Conservation (phyloP, 2,888 invertebrate genomes). For the Habrosyne pyritoides region DNA sequence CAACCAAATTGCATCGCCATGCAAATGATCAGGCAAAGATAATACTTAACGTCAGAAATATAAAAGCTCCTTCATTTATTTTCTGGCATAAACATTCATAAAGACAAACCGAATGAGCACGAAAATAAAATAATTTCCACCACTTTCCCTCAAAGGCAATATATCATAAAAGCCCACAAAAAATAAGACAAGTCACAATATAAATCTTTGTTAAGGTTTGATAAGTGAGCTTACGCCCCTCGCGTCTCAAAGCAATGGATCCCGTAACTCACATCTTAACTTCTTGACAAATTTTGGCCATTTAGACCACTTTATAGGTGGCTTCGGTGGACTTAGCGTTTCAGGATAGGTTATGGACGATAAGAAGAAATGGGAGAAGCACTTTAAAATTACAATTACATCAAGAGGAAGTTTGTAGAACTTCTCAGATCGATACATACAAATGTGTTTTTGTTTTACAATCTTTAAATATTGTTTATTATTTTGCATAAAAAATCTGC, state of each 20-base stretch:
- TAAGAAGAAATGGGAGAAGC: neutral
- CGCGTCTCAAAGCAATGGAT: conserved; percentile 47
- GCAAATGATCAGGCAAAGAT: neutral
- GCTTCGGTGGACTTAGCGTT: conserved; percentile 15
- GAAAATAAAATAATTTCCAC: conserved; percentile 2
- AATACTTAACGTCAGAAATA: neutral
- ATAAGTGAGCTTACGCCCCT: conserved; percentile 56
- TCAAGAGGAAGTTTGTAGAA: neutral
- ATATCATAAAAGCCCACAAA: conserved; percentile 20
- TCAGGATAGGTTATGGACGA: conserved; percentile 1
- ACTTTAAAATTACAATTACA: neutral
- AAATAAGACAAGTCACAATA: conserved; percentile 46
- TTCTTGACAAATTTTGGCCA: conserved; percentile 59
- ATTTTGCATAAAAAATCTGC: no score
- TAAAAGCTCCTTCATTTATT: neutral
- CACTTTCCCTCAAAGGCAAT: neutral
- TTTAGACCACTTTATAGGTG: conserved; percentile 47
- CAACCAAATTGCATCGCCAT: neutral
- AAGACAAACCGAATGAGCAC: neutral
- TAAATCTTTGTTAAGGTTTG: conserved; percentile 64
- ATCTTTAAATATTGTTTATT: no score
- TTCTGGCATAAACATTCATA: neutral
- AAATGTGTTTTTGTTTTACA: no score
- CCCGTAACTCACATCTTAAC: conserved; percentile 59
- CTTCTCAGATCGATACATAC: no score